Conservation (phyloP, 2,888 invertebrate genomes). For the Eilema depressum region DNA sequence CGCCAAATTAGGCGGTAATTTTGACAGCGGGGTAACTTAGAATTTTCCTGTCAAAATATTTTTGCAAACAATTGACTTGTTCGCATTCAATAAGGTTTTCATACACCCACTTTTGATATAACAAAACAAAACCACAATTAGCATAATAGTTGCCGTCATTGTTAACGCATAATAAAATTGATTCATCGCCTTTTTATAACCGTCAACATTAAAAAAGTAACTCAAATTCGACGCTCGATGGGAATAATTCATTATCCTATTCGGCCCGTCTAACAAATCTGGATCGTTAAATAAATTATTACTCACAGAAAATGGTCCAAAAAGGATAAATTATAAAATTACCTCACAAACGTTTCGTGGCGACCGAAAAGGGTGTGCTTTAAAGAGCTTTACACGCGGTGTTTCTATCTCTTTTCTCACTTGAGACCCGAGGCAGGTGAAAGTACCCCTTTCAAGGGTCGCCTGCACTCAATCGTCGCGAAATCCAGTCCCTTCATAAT, state of each 20-base stretch:
- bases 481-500: conserved; percentile 45
- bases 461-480: conserved; percentile 46
- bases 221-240: conserved; percentile 31
- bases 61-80: conserved; percentile 81
- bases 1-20: conserved; percentile 78
- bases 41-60: conserved; percentile 86
- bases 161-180: conserved; percentile 41
- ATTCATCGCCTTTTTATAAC: conserved; percentile 28
- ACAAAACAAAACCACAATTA: conserved; percentile 87
- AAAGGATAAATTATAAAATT: conserved; percentile 85
- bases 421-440: conserved; percentile 51
- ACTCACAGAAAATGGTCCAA: conserved; percentile 80
- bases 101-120: conserved; percentile 70
- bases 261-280: conserved; percentile 74
- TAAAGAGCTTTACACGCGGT: conserved; percentile 68
- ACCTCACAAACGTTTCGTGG: conserved; percentile 79
- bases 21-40: conserved; percentile 76
- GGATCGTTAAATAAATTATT: conserved; percentile 78
- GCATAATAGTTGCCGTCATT: conserved; percentile 78
- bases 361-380: conserved; percentile 75
- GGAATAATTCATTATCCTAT: conserved; percentile 71
- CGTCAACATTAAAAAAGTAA: conserved; percentile 32
- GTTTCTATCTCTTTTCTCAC: conserved; percentile 53
- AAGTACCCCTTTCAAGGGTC: conserved; percentile 69
- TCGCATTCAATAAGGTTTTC: conserved; percentile 58